These are phyloP conservation scores for Channa argus DNA, from an alignment of 2,113 vertebrate genomes.

Conservation along the genomic window DNA sequence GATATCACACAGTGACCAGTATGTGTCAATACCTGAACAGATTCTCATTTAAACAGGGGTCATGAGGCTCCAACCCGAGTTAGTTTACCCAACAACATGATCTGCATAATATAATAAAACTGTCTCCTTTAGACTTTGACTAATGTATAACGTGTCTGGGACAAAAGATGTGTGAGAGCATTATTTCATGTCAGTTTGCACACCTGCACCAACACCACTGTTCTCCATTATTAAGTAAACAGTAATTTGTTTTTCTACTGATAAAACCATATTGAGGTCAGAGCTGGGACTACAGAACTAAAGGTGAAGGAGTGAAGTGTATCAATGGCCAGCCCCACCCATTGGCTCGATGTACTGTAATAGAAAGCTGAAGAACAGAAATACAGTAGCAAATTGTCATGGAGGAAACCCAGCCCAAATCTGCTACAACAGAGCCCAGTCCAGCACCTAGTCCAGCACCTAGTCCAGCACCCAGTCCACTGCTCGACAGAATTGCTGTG, in stretches of 20 bases:
- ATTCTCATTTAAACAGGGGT: too few relatives aligned
- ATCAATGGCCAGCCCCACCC: slow-evolving; percentile 58
- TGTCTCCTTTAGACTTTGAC: too few relatives aligned
- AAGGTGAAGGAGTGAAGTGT: slow-evolving; percentile 26
- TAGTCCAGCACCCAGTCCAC: slow-evolving; percentile 52
- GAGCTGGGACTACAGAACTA: slow-evolving; percentile 11
- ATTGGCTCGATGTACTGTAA: slow-evolving; percentile 43
- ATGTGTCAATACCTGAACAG: too few relatives aligned
- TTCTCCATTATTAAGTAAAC: slow-evolving; percentile 9
- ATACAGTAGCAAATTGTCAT: slow-evolving; percentile 42
- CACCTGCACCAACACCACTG: slow-evolving; percentile 13
- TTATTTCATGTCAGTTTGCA: background rate
- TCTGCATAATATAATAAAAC: too few relatives aligned
- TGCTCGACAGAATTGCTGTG: slow-evolving; percentile 58
- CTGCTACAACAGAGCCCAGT: slow-evolving; percentile 36
- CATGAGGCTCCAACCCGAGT: too few relatives aligned
- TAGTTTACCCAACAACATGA: too few relatives aligned
- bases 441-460: slow-evolving; percentile 59
- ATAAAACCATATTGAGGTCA: slow-evolving; percentile 31
- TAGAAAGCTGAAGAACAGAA: slow-evolving; percentile 44
- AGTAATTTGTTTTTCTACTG: slow-evolving; percentile 18
- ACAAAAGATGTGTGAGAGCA: background rate
- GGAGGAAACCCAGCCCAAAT: slow-evolving; percentile 70
- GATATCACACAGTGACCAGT: background rate
- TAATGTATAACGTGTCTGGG: too few relatives aligned